A percentile compares a stretch with the other conserved stretches of the same genome.
phyloP scores from a whole-genome alignment of 1,140 invertebrate genomes.

The Ericerus pela region DNA sequence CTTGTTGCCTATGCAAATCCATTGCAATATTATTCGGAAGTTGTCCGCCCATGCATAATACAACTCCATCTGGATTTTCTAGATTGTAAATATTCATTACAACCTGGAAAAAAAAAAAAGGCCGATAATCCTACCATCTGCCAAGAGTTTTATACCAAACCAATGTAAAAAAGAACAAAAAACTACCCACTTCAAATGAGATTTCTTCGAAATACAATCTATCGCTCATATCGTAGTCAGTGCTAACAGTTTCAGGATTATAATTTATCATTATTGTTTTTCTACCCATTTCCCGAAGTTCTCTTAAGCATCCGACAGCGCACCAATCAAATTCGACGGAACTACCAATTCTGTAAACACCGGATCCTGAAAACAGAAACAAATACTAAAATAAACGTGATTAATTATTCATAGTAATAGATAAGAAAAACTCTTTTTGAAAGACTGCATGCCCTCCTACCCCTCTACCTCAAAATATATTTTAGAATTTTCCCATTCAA shows the following conservation, averaged over 20 bases:
- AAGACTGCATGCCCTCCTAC: no score
- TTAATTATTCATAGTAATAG: no score
- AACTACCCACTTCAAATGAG: conserved; percentile 66
- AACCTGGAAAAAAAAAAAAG: conserved; percentile 36
- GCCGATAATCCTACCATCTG: no score
- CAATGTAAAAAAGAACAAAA: no score
- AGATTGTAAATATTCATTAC: conserved; percentile 97
- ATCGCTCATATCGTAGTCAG: conserved; percentile 99
- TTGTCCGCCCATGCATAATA: conserved; percentile 96
- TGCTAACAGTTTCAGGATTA: conserved; percentile 98
- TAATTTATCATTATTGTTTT: conserved; percentile 99
- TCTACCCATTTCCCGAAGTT: conserved; percentile 65
- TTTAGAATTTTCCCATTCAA: no score
- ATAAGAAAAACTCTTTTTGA: no score
- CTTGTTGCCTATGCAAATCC: conserved; percentile 75
- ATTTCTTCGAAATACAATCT: conserved; percentile 98
- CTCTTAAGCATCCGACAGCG: conserved; percentile 87
- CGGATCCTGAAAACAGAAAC: conserved; percentile 49
- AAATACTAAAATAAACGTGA: conserved; percentile 6
- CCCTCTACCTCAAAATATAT: no score
- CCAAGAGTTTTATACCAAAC: no score
- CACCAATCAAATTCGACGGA: conserved; percentile 99
- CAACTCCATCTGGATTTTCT: conserved; percentile 86
- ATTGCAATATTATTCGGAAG: conserved; percentile 98
- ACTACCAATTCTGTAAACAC: conserved; percentile 96